Base-by-base conservation (phyloP, 2,888 invertebrate species). In the Andrena bucephala region DNA sequence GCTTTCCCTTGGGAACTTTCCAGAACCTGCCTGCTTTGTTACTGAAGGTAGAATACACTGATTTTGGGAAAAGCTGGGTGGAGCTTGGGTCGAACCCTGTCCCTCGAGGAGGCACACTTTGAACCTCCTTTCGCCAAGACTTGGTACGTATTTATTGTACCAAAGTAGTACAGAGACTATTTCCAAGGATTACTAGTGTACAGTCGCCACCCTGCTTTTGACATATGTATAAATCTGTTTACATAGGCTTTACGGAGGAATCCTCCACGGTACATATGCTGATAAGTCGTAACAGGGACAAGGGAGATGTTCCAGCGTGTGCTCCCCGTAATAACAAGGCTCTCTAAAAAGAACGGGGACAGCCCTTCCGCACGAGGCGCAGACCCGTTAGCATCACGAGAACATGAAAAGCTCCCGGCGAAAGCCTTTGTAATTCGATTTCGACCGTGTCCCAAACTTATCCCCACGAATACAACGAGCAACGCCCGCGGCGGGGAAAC, bases 351-450 rank as follows among this genome's bases (percentile, higher is more conserved):
- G 24, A 42, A 42, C 42, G 42, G 57, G 71, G 60, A 42, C 33
- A 50, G 27, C 48, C 33, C 42, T 57, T 27, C 24, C 10, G 24
- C 57, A 57, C 24, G 57, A 57, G 24, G 24, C 57, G 63, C 62
- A 27, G 24, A 10, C 24, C 57, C 54, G 70, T 48, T 48, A 48
- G 42, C 36, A 24, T 24, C 24, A 27, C 42, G 24, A 3, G 27
- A 48, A 29, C 29, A 67, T n/a, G 2, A 33, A 52, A 50, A 72
- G 63, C 71, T 13, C 24, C 42, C 10, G 13, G 42, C 42, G 65
- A 27, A 63, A 52, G 10, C 50, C 52, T 52, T 72, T 60, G 67
- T 74, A 48, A 74, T 48, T 74, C 59, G 67, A 59, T 67, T 67
- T 77, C 66, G 27, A 10, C 27, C 20, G 66, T 36, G 57, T 54